Base-by-base conservation (phyloP, 2,888 invertebrate species). In the Dioctria rufipes region DNA sequence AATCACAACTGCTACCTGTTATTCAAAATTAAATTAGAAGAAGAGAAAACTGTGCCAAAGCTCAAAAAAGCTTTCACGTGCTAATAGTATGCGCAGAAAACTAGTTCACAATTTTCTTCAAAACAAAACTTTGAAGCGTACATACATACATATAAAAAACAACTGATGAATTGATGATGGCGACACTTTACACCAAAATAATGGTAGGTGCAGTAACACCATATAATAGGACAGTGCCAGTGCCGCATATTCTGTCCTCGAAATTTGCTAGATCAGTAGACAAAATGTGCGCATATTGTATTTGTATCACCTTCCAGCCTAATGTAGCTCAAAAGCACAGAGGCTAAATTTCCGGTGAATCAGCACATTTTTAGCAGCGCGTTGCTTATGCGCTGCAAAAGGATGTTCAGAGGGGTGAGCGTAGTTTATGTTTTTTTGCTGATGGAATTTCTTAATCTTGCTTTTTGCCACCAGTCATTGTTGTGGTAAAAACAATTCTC, bases 21-120 rank as follows among this genome's bases (percentile, higher is more conserved):
- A 1, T 13, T 61, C 6, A 37, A 39, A 58, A 25, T 25, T 25
- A 25, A 25, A 25, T 25, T 2, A 73, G 42, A 58, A 58, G 4
- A 40, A 42, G 42, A 73, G 51, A 13, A 69, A 51, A 58, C 49
- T 73, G 60, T 73, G 73, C 73, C 73, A 73, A 73, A 73, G 73
- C 73, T 69, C 60, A 58, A 40, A 39, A 58, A 42, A 73, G 73
- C 73, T 73, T 42, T 73, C 54, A 40, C 42, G 73, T 60, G 73
- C 58, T 58, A 73, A 60, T 60, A 58, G 73, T 58, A 73, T 73
- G 73, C 73, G 73, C 73, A 73, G 73, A 73, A 73, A 73, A 73
- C 73, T 54, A 49, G 73, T 73, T 73, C 58, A 8, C 58, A 40
- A 73, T 4, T 60, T 60, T 58, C 60, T 58, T 60, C 54, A 73